Evolutionary conservation across 2,797 vertebrate species (phyloP), one percentile per base, ranked within the genome.

Genomic region (Eulemur rubriventer): DNA sequence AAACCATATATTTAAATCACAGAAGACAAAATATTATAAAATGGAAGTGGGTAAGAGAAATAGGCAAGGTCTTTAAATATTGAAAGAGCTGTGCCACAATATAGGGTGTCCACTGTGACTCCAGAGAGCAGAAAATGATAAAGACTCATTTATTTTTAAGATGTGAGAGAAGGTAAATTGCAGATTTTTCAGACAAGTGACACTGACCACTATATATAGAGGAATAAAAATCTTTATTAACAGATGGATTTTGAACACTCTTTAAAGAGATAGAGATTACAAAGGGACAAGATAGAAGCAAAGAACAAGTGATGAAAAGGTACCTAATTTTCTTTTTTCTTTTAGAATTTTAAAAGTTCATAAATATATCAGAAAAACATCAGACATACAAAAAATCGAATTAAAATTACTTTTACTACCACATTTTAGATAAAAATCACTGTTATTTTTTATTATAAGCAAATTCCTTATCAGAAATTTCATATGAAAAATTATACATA

Each of bases 391-490:
- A 72, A 73, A 89, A n/a, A 67, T 38, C 7, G 22, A 81, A 28
- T n/a, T 55, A 43, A 97, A 94, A 50, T 61, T 85, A 57, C 26
- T 69, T 80, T 81, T 30, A 82, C 26, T 73, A 2, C 63, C 28
- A 18, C 17, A 38, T 48, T 80, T 79, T 82, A 73, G 28, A 91
- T 26, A 48, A 63, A 84, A 88, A 89, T 61, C 4, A 72, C 46
- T 75, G 9, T 67, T 59, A n/a, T 52, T 76, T 91, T 85, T 70
- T 13, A 9, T 67, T 55, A n/a, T 50, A 59, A 35, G 9, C 28
- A 85, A 82, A 89, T 89, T 95, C 28, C n/a, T 80, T 89, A 17
- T 50, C 9, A 91, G 57, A 85, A 91, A 61, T 73, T 52, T 50
- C 63, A 63, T 61, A 57, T 57, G 55, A 61, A 61, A 61, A 61